Base-by-base conservation (phyloP, 2,888 invertebrate species). In the Anaspis maculata region DNA sequence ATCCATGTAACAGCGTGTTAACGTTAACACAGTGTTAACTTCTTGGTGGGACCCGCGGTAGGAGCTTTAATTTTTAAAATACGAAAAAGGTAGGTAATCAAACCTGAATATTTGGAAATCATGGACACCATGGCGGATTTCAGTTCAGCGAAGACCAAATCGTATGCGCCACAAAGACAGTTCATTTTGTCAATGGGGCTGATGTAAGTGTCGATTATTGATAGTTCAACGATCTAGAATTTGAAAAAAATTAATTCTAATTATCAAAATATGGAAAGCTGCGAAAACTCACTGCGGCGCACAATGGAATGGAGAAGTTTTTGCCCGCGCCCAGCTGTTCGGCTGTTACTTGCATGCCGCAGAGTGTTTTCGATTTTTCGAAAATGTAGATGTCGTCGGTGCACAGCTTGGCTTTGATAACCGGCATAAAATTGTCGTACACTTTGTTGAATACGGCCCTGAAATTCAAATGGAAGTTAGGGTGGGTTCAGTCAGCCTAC, bases 91-190 rank as follows among this genome's bases (percentile, higher is more conserved):
- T n/a, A n/a, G n/a, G n/a, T n/a, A n/a, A n/a, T n/a, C n/a, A n/a
- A n/a, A n/a, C n/a, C n/a, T 30, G 56, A 51, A 32, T 51, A 51
- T 41, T 54, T 52, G 3, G 61, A 55, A 35, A 62, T 60, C 5
- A 63, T 52, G 21, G 64, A 64, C 10, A 66, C 64, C 12, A 68
- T 48, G 2, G 62, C 66, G 10, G 59, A 57, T 51, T 70, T 70
- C 7, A 68, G 46, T 49, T 70, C 68, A 4, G 68, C 70, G 32
- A 64, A 59, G 31, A 66, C 58, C n/a, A 69, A 48, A 42, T 70
- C 70, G 34, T 67, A 57, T 1, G 67, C 61, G 6, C 59, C 54
- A 31, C 61, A 62, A 3, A 70, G 39, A 45, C 70, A 70, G n/a
- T 57, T 46, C 2, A 68, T 46, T 51, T 70, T 70, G 40, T 68